Conservation (phyloP, 2,113 vertebrate species). For the Prietella phreatophila region DNA sequence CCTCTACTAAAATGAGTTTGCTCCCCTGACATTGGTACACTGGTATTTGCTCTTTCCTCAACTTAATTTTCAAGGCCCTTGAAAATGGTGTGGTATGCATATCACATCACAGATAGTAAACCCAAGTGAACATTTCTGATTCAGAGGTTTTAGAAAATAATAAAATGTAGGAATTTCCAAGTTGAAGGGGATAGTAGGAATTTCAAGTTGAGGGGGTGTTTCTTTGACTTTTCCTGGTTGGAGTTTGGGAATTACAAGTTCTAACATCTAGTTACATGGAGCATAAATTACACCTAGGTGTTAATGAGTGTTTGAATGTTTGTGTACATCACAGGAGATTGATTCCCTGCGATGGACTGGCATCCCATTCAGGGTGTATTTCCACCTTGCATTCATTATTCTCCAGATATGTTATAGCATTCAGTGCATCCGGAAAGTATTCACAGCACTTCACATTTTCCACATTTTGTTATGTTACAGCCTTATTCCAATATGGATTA, state of each 20-base stretch:
- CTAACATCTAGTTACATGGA: too few relatives aligned
- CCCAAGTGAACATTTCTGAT: background rate
- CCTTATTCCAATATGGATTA: too few relatives aligned
- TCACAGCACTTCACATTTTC: too few relatives aligned
- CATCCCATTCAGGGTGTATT: too few relatives aligned
- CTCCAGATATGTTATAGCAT: too few relatives aligned
- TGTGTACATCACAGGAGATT: background rate
- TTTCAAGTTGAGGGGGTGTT: background rate
- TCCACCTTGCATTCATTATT: too few relatives aligned
- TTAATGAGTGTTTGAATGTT: background rate
- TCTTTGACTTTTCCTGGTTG: background rate
- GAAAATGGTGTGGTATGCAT: background rate
- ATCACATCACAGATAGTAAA: background rate
- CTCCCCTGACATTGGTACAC: conserved; percentile 15
- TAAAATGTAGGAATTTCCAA: background rate
- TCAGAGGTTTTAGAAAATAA: background rate
- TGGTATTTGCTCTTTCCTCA: conserved; percentile 11
- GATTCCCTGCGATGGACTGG: too few relatives aligned
- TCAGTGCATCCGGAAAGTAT: too few relatives aligned
- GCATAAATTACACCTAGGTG: background rate
- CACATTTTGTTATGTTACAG: too few relatives aligned
- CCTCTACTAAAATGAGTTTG: background rate
- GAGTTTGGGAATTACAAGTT: background rate
- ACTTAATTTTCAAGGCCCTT: background rate
- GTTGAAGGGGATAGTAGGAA: background rate